Evolutionary conservation across 2,113 vertebrate genomes (phyloP).

Genomic region (Cisticola juncidis): DNA sequence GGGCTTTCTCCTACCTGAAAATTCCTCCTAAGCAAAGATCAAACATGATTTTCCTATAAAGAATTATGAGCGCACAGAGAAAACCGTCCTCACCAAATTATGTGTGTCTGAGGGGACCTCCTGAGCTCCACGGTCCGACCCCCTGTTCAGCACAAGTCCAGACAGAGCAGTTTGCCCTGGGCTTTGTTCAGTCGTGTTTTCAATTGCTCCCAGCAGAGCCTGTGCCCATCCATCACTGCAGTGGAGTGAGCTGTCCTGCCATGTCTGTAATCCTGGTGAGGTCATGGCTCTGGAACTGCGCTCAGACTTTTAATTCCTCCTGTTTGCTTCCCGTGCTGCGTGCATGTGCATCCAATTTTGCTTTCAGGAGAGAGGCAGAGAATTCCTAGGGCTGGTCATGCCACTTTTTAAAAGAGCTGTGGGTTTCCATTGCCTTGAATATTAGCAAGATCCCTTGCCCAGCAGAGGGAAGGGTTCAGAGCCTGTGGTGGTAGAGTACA

Average conservation of each 20-base stretch:
- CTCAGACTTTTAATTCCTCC: not conserved
- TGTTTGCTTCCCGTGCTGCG: accelerated
- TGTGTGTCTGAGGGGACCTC: not conserved
- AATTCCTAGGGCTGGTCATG: not conserved
- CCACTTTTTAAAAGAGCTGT: not conserved
- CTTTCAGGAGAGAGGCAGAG: not conserved
- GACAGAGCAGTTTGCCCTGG: not conserved
- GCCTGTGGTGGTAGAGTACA: not conserved
- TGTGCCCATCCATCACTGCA: not conserved
- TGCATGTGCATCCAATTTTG: not conserved
- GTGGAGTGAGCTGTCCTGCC: not conserved
- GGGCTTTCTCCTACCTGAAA: not conserved
- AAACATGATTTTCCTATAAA: not conserved
- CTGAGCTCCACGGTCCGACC: not conserved
- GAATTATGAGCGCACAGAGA: not conserved
- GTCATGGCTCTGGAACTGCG: not conserved
- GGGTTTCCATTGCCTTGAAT: not conserved
- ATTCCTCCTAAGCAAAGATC: not conserved
- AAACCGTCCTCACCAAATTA: not conserved
- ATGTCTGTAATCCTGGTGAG: not conserved
- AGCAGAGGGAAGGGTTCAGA: not conserved
- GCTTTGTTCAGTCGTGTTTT: not conserved
- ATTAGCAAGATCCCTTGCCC: not conserved
- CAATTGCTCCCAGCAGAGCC: not conserved
- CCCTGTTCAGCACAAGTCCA: not conserved